Evolutionary conservation across 2,888 invertebrate genomes (phyloP).

Genomic region (Microctonus hyperodae): DNA sequence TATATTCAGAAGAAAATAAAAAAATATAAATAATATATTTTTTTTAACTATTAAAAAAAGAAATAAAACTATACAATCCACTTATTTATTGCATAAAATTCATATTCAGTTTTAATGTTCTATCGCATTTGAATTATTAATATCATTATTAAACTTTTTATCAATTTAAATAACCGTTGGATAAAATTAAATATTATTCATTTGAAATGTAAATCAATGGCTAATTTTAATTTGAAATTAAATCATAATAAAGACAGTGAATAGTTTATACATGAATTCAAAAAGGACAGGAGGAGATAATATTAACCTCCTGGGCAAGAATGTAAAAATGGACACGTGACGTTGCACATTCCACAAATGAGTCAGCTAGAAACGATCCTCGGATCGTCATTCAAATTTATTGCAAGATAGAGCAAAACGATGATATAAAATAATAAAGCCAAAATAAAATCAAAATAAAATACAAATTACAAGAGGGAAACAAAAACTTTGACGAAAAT

Average conservation of each 20-base stretch:
- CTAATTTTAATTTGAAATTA: neutral
- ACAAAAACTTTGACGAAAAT: neutral
- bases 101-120: neutral
- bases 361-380: constrained; percentile 33
- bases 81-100: neutral
- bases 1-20: neutral
- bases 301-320: constrained; percentile 11
- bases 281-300: neutral
- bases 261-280: constrained; percentile 4
- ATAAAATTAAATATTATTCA: neutral
- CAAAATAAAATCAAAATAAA: neutral
- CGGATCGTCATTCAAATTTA: constrained; percentile 21
- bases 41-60: neutral
- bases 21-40: too few species aligned
- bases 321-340: constrained; percentile 35
- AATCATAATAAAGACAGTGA: neutral
- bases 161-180: neutral
- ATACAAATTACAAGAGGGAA: neutral
- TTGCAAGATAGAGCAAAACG: neutral
- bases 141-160: too few species aligned
- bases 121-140: neutral
- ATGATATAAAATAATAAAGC: neutral
- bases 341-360: constrained; percentile 34
- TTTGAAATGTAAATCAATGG: neutral
- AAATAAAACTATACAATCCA: neutral